phyloP scores from a whole-genome alignment of 30 jellyfish, hydroid and myxozoan genomes.

The Turritopsis rubra region DNA sequence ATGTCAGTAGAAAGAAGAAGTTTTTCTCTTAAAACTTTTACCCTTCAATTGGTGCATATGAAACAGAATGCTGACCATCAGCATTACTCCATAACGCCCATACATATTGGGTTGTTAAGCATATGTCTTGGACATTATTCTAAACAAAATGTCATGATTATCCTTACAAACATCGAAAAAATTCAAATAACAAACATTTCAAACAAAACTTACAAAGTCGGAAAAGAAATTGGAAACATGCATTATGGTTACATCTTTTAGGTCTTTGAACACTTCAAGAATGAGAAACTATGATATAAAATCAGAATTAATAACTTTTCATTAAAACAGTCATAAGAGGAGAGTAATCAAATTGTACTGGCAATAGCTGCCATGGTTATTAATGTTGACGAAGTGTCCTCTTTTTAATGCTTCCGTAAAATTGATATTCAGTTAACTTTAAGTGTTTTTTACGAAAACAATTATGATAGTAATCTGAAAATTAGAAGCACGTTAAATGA shows the following conservation, averaged over 20 bases:
- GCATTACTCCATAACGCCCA: constrained; percentile 81
- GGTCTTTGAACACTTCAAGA: constrained; percentile 54
- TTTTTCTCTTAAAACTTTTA: too few relatives aligned
- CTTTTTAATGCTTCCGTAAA: too few relatives aligned
- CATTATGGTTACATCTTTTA: constrained; percentile 46
- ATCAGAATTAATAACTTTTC: neutral
- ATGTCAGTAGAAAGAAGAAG: too few relatives aligned
- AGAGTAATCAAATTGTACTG: too few relatives aligned
- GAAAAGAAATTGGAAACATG: constrained; percentile 61
- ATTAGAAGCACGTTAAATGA: too few relatives aligned
- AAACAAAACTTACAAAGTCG: constrained; percentile 38
- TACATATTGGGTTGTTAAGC: constrained; percentile 37
- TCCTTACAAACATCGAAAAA: neutral
- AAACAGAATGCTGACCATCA: constrained; percentile 51
- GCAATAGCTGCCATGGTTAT: too few relatives aligned
- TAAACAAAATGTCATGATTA: constrained; percentile 1
- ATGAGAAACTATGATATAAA: constrained; percentile 44
- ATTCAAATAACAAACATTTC: neutral
- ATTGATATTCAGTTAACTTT: too few relatives aligned
- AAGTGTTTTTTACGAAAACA: neutral
- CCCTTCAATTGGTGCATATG: constrained; percentile 74
- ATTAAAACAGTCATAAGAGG: too few relatives aligned
- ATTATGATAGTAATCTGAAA: too few relatives aligned
- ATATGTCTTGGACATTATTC: constrained; percentile 63
- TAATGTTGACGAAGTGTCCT: too few relatives aligned